Evolutionary conservation across 2,113 vertebrate species (phyloP).

Genomic region (Turdus rufiventris): DNA sequence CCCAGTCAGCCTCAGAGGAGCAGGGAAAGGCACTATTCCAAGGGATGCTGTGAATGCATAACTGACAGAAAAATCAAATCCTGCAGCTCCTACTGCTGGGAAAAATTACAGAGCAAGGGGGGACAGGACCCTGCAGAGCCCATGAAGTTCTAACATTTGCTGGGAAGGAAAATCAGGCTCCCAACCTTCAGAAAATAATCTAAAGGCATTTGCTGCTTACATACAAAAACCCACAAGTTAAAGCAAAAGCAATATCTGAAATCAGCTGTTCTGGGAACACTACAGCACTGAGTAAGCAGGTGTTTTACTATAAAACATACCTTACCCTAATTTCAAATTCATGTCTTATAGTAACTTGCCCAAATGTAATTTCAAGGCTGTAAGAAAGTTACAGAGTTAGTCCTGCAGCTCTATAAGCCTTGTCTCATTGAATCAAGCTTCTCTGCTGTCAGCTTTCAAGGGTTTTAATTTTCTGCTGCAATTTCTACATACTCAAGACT

Average conservation of each 20-base stretch:
- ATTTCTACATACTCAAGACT: background rate
- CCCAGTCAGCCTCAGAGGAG: background rate
- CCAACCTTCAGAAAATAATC: background rate
- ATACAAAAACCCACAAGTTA: background rate
- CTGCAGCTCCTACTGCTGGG: background rate
- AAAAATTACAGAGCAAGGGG: background rate
- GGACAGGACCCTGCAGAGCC: background rate
- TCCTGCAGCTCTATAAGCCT: conserved; percentile 21
- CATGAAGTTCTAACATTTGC: background rate
- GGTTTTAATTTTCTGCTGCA: conserved; percentile 48
- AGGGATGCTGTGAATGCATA: background rate
- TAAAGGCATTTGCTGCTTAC: background rate
- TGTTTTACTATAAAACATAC: background rate
- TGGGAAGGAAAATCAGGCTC: background rate
- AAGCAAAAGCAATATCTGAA: background rate
- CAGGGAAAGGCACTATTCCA: background rate
- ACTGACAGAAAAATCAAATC: background rate
- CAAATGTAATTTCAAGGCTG: conserved; percentile 36
- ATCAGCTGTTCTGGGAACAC: background rate
- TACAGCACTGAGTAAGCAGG: background rate
- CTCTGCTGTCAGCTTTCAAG: conserved; percentile 17
- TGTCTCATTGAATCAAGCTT: conserved; percentile 17
- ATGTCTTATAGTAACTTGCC: background rate
- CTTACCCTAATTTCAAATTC: conserved; percentile 29
- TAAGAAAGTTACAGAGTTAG: background rate